Conservation (phyloP, 2,888 invertebrate species). For the Mythimna impura region DNA sequence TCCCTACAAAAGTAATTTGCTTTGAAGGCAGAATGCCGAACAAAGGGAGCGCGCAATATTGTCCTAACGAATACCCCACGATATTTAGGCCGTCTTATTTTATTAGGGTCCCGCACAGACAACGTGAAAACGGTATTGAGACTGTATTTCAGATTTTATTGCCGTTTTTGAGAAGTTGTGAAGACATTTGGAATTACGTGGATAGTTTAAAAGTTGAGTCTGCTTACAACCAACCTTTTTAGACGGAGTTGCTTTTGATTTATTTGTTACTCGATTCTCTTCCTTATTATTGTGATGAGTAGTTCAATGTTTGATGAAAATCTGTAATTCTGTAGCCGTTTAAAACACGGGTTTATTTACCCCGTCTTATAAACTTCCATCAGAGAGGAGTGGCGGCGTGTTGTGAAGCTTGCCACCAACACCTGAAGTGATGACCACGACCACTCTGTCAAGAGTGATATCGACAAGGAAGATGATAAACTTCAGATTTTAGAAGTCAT, state of each 20-base stretch:
- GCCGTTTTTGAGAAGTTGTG: constrained; percentile 25
- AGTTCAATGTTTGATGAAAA: not conserved
- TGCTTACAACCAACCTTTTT: not conserved
- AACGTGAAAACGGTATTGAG: constrained; percentile 55
- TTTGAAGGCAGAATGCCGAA: constrained; percentile 69
- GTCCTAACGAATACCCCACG: constrained; percentile 63
- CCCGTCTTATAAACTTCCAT: too few relatives aligned
- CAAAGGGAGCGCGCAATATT: constrained; percentile 66
- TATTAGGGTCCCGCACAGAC: constrained; percentile 56
- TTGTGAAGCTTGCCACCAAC: too few relatives aligned
- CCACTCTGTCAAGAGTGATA: too few relatives aligned
- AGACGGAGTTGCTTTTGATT: not conserved
- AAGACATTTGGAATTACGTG: constrained; percentile 25
- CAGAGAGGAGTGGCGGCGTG: too few relatives aligned
- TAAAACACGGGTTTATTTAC: not conserved
- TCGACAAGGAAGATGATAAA: too few relatives aligned
- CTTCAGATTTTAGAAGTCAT: not conserved
- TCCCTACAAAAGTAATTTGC: constrained; percentile 75
- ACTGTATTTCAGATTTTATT: constrained; percentile 54
- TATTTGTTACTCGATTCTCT: not conserved
- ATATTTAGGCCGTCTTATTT: constrained; percentile 64
- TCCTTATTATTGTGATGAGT: constrained; percentile 2
- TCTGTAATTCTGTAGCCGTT: not conserved
- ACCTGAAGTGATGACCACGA: too few relatives aligned
- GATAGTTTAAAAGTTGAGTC: constrained; percentile 25